A percentile compares a stretch with the other conserved stretches of the same genome.
These are phyloP conservation scores for Nephotettix cincticeps DNA, from an alignment of 1,140 invertebrate species.

Conservation along the genomic window DNA sequence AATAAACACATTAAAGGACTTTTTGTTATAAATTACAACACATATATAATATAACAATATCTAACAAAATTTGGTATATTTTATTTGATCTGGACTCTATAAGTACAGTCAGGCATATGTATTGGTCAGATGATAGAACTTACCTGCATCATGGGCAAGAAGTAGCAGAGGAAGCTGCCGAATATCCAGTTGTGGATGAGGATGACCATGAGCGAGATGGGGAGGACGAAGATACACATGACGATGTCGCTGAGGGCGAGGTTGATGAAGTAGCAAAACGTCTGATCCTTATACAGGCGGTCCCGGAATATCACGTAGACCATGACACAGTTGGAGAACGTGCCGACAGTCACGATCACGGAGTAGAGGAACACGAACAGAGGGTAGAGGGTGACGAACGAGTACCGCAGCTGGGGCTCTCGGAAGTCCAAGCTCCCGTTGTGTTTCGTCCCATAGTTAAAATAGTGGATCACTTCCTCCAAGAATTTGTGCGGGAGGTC, in stretches of 20 bases:
- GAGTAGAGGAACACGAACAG: conserved; percentile 65
- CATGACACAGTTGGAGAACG: conserved; percentile 58
- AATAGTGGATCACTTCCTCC: conserved; percentile 39
- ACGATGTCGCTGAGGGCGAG: conserved; percentile 65
- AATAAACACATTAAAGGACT: too few relatives aligned
- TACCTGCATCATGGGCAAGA: conserved; percentile 73
- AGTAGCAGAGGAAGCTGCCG: conserved; percentile 71
- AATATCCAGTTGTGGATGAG: conserved; percentile 73
- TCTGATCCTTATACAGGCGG: conserved; percentile 61
- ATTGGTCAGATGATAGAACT: too few relatives aligned
- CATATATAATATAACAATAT: too few relatives aligned
- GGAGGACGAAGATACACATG: conserved; percentile 65
- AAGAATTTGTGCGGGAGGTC: conserved; percentile 41
- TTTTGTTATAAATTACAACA: too few relatives aligned
- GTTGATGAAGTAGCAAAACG: conserved; percentile 65
- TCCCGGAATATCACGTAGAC: conserved; percentile 59
- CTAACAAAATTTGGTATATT: too few relatives aligned
- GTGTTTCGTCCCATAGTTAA: conserved; percentile 43
- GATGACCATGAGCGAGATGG: conserved; percentile 65
- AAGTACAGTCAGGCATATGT: too few relatives aligned
- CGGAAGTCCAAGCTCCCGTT: conserved; percentile 50
- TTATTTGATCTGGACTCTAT: too few relatives aligned
- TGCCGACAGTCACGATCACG: conserved; percentile 56
- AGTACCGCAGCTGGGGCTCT: conserved; percentile 48
- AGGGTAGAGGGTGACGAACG: conserved; percentile 57